A percentile compares a stretch with the other conserved stretches of the same genome.
Evolutionary conservation across 2,113 vertebrate species (phyloP).

Genomic region (Aptenodytes patagonicus): DNA sequence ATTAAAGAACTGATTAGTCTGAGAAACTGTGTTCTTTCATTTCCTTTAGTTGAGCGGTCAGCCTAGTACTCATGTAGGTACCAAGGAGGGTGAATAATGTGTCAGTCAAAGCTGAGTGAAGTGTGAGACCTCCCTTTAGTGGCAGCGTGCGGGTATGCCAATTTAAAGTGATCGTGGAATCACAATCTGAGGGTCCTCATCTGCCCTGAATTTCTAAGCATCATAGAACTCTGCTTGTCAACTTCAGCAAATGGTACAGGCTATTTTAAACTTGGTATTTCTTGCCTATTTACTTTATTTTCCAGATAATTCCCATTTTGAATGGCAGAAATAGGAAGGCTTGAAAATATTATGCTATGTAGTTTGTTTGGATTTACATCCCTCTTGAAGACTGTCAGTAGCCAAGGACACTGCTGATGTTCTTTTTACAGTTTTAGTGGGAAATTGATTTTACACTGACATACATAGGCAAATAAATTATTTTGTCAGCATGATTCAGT

Average conservation of each 20-base stretch:
- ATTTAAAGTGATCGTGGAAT: background rate
- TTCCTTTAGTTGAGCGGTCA: background rate
- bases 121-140: background rate
- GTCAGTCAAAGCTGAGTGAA: no score
- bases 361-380: background rate
- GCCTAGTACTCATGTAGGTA: no score
- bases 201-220: background rate
- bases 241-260: background rate
- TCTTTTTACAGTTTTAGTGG: background rate
- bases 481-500: background rate
- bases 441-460: background rate
- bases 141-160: rapidly evolving
- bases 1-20: background rate
- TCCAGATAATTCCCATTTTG: background rate
- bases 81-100: background rate
- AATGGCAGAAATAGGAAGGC: background rate
- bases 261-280: background rate
- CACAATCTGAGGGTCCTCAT: background rate
- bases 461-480: background rate
- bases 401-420: background rate
- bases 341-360: background rate
- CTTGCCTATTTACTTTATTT: background rate
- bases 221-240: background rate
- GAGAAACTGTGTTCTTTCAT: background rate
- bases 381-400: background rate